phyloP scores from a whole-genome alignment of 2,113 vertebrate species.

The Poicephalus meyeri region DNA sequence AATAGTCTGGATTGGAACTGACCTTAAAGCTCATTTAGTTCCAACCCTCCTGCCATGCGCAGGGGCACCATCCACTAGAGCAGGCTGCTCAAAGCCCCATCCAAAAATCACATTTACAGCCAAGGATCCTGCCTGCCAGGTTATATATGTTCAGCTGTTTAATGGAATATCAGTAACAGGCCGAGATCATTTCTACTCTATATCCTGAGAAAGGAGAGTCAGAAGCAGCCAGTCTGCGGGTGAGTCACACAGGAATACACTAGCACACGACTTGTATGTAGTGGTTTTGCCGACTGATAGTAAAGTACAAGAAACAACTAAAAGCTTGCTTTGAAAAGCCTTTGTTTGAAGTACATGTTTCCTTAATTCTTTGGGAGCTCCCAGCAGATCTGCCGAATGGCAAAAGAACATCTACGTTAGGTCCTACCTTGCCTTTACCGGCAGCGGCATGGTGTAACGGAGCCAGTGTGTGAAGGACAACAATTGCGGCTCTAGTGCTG shows the following conservation, averaged over 20 bases:
- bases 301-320: neutral
- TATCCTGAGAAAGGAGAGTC: neutral
- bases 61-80: neutral
- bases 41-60: neutral
- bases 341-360: neutral
- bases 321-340: neutral
- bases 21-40: neutral
- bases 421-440: neutral
- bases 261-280: neutral
- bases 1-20: neutral
- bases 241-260: neutral
- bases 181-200: neutral
- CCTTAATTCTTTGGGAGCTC: neutral
- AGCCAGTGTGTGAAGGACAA: neutral
- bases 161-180: neutral
- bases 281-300: neutral
- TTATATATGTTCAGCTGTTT: neutral
- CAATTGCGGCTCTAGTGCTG: fast-evolving
- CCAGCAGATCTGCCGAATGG: neutral
- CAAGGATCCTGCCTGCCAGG: neutral
- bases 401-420: neutral
- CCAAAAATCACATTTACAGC: neutral
- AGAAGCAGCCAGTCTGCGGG: neutral
- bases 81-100: neutral
- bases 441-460: neutral